Base-by-base conservation (phyloP, 1,140 invertebrate species). In the Anoplophora glabripennis region DNA sequence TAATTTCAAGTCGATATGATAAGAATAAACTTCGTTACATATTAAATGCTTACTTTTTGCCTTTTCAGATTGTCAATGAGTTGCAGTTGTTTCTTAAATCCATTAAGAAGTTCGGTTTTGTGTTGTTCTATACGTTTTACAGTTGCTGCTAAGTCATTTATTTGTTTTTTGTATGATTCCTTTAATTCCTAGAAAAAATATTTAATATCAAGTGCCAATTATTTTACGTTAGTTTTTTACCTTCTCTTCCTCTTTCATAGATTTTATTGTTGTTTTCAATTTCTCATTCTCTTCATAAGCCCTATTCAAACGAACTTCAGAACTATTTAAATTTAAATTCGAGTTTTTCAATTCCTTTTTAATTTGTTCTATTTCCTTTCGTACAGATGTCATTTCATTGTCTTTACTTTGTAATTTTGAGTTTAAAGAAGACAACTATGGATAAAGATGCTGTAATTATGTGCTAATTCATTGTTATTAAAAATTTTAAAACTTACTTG, bases 1-100 rank as follows among this genome's bases (percentile, higher is more conserved):
- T n/a, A n/a, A n/a, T n/a, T n/a, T n/a, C n/a, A n/a, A n/a, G n/a
- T 28, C 21, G 21, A 28, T 28, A 28, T n/a, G n/a, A n/a, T n/a
- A n/a, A n/a, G n/a, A 28, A 28, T 3, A 28, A 28, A 28, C 21
- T 28, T 28, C 5, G 21, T 28, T 28, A 28, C 12, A 11, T 4
- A 42, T 4, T 42, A 42, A 4, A 9, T 14, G 57, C 40, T 57
- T 61, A 81, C 79, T 63, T 78, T 81, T 73, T 83, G 80, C 60
- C 77, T 80, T 53, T 80, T 80, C 7, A 83, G 67, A 69, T 81
- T 81, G 57, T 82, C 77, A 12, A 81, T 67, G 0, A 83, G 68
- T 33, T 77, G 66, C 42, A 75, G 65, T 70, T 82, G 80, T 58
- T 80, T 82, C 65, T 79, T 81, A 53, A 79, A 80, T 4, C 75